phyloP scores from a whole-genome alignment of 37 sponge, comb jelly and placozoan species.

The Crambe crambe region DNA sequence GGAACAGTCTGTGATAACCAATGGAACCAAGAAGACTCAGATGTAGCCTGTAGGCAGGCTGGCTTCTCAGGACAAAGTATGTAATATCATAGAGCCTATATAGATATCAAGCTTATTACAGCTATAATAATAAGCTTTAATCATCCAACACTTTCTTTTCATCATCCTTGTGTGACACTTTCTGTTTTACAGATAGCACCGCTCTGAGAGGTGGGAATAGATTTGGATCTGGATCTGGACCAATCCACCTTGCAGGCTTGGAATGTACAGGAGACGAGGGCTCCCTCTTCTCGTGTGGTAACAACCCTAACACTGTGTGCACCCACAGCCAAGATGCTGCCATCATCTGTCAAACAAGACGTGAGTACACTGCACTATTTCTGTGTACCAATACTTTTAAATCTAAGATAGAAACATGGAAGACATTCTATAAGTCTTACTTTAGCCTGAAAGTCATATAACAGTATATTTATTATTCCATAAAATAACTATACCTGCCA shows the following conservation, averaged over 20 bases:
- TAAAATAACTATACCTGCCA: too few species aligned
- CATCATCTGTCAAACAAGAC: background rate
- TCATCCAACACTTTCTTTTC: too few species aligned
- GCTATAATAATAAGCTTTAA: too few species aligned
- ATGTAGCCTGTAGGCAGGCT: conserved; percentile 31
- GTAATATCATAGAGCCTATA: background rate
- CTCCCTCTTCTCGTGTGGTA: background rate
- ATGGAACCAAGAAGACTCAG: conserved; percentile 14
- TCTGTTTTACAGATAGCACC: background rate
- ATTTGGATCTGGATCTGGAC: conserved; percentile 18
- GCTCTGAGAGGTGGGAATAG: background rate
- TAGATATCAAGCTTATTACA: background rate
- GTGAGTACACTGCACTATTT: background rate
- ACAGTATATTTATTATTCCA: too few species aligned
- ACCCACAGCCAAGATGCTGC: conserved; percentile 28
- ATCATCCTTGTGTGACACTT: too few species aligned
- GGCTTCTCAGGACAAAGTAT: conserved; percentile 16
- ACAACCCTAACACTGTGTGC: background rate
- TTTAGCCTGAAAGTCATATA: too few species aligned
- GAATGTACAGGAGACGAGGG: conserved; percentile 11
- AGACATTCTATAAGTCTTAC: too few species aligned
- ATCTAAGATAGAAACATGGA: too few species aligned
- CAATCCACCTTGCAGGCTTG: conserved; percentile 4
- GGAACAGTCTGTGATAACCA: conserved; percentile 29
- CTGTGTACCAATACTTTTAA: too few species aligned